Percentiles rank a stretch among this genome's conserved stretches.
Evolutionary conservation across 1,140 invertebrate species (phyloP).

Genomic region (Trichonephila inaurata): DNA sequence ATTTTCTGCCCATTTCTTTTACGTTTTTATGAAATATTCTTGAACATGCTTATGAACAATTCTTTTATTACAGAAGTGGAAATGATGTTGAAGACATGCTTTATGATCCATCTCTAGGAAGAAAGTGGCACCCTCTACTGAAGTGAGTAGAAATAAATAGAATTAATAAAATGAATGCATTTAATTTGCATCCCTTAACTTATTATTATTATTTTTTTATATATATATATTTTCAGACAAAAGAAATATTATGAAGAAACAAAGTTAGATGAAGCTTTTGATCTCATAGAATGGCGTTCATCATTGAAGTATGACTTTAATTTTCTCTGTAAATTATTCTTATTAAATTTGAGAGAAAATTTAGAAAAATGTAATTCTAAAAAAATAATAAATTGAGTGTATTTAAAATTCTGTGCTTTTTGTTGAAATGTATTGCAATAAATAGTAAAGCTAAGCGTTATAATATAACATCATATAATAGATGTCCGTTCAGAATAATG

Average conservation of each 20-base stretch:
- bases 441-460: too few species aligned
- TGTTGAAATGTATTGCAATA: too few species aligned
- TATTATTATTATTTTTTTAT: neutral
- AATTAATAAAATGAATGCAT: neutral
- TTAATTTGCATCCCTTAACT: neutral
- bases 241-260: neutral
- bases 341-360: too few species aligned
- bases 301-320: neutral
- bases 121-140: neutral
- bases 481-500: too few species aligned
- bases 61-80: neutral
- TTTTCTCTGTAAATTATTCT: too few species aligned
- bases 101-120: neutral
- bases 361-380: too few species aligned
- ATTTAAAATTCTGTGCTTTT: too few species aligned
- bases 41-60: too few species aligned
- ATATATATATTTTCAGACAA: neutral
- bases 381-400: too few species aligned
- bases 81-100: neutral
- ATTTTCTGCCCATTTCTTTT: neutral
- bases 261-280: neutral
- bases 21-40: too few species aligned
- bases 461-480: too few species aligned
- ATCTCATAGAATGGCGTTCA: neutral
- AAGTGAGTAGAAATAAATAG: neutral